Evolutionary conservation across 2,113 vertebrate genomes (phyloP).

Genomic region (Leuciscus idus): DNA sequence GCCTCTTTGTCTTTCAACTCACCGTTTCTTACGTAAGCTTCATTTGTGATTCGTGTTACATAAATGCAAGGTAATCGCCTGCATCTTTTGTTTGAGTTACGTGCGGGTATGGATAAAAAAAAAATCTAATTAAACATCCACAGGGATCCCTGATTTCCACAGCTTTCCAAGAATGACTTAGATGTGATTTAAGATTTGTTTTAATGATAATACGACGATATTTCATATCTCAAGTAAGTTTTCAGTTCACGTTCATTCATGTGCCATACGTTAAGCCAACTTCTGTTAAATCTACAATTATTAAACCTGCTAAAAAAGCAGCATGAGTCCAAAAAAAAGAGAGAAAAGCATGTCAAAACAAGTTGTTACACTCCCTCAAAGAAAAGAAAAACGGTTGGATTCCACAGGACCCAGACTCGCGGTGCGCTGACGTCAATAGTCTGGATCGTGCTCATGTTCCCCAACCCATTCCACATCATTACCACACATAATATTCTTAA

Average conservation of each 20-base stretch:
- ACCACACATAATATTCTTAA: constrained; percentile 40
- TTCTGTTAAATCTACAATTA: neutral
- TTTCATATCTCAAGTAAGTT: neutral
- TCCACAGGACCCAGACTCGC: constrained; percentile 9
- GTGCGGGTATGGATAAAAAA: neutral
- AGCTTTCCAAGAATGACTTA: neutral
- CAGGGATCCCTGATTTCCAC: neutral
- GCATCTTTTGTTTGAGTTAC: constrained; percentile 1
- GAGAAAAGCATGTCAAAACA: constrained; percentile 7
- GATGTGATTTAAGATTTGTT: neutral
- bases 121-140: constrained; percentile 15
- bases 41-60: neutral
- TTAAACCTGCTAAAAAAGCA: neutral
- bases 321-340: no score
- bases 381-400: neutral
- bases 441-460: constrained; percentile 31
- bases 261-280: neutral
- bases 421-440: constrained; percentile 35
- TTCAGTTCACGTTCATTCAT: neutral
- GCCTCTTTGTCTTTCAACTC: constrained; percentile 27
- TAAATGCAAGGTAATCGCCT: constrained; percentile 7
- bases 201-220: neutral
- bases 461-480: neutral
- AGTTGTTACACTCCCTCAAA: constrained; percentile 10
- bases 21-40: constrained; percentile 1